Percentiles rank a stretch among this genome's conserved stretches.
Conservation (phyloP, 1,140 invertebrate species). For the Leguminivora glycinivorella region DNA sequence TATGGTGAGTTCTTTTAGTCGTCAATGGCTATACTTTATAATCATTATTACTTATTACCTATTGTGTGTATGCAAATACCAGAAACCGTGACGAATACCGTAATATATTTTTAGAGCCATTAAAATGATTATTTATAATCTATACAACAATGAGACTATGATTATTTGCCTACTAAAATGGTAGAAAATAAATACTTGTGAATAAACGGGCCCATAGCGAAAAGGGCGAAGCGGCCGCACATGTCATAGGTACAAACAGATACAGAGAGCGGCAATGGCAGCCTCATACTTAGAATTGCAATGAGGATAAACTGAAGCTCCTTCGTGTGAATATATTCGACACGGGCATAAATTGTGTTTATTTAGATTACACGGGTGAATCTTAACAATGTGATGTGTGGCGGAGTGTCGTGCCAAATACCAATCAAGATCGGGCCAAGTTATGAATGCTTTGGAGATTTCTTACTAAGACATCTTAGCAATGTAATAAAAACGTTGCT, state of each 20-base stretch:
- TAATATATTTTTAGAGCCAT: too few relatives aligned
- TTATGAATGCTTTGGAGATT: background rate
- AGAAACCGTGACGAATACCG: too few relatives aligned
- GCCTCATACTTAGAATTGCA: constrained; percentile 53
- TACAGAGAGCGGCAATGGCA: constrained; percentile 39
- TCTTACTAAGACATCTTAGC: background rate
- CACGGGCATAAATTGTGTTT: constrained; percentile 21
- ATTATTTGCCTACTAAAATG: background rate
- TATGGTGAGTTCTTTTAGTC: too few relatives aligned
- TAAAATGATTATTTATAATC: too few relatives aligned
- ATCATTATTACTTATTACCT: too few relatives aligned
- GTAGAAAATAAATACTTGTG: constrained; percentile 35
- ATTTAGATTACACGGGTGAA: constrained; percentile 11
- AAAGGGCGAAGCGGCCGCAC: constrained; percentile 52
- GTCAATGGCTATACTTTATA: too few relatives aligned
- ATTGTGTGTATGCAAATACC: too few relatives aligned
- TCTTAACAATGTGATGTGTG: background rate
- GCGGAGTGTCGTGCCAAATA: background rate
- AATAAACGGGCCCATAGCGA: constrained; percentile 49
- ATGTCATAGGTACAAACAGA: constrained; percentile 65
- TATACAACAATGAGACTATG: too few relatives aligned
- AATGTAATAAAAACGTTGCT: too few relatives aligned
- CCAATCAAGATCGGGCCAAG: background rate
- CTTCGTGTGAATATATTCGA: constrained; percentile 15
- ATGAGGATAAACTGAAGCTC: constrained; percentile 41